A percentile compares a stretch with the other conserved stretches of the same genome.
Conservation (phyloP, 2,113 vertebrate genomes). For the Cnemophilus loriae region DNA sequence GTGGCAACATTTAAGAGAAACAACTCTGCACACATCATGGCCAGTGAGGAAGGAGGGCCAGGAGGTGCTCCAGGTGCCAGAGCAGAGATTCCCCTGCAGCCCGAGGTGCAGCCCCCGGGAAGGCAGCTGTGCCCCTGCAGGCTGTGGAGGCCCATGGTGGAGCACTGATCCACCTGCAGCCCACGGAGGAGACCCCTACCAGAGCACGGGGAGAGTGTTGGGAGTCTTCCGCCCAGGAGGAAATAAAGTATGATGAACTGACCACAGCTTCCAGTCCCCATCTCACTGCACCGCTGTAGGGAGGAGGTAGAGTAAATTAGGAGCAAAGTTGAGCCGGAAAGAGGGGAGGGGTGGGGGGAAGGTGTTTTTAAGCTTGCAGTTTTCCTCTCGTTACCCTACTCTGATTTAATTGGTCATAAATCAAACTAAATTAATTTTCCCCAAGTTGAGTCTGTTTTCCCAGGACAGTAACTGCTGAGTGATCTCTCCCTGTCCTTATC, state of each 20-base stretch:
- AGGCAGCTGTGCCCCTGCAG: background rate
- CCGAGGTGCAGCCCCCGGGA: accelerated
- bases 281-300: background rate
- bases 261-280: background rate
- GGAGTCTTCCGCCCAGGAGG: background rate
- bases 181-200: background rate
- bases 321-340: accelerated
- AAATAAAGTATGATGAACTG: background rate
- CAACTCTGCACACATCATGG: background rate
- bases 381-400: background rate
- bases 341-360: background rate
- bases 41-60: background rate
- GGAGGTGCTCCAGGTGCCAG: background rate
- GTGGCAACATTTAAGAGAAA: background rate
- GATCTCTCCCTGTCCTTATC: background rate
- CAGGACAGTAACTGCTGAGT: background rate
- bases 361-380: background rate
- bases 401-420: background rate
- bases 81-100: background rate
- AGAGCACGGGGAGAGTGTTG: background rate
- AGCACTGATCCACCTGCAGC: background rate
- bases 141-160: background rate
- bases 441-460: background rate
- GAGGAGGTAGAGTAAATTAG: background rate
- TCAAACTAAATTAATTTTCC: background rate